Evolutionary conservation across 2,113 vertebrate species (phyloP).

Genomic region (Hassar affinis): DNA sequence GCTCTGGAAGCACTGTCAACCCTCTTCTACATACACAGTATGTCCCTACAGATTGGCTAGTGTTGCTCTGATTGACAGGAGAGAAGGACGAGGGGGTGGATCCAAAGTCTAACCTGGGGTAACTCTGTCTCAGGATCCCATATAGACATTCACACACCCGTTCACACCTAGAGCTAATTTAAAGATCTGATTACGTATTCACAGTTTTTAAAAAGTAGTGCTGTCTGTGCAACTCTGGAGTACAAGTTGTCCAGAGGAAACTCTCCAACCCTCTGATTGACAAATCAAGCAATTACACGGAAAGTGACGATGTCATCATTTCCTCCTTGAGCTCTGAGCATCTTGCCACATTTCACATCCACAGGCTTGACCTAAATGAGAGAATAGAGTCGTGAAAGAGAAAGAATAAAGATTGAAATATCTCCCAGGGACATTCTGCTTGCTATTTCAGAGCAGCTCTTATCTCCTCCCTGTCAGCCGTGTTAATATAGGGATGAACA

Average conservation of each 20-base stretch:
- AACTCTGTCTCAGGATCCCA: not conserved
- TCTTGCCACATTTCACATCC: slow-evolving; percentile 67
- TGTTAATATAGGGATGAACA: slow-evolving; percentile 86
- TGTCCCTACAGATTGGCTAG: not conserved
- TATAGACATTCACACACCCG: slow-evolving; percentile 13
- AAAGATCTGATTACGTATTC: not conserved
- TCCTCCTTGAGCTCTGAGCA: slow-evolving; percentile 59
- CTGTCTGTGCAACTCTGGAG: not conserved
- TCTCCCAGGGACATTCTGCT: slow-evolving; percentile 73
- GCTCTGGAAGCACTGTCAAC: not conserved
- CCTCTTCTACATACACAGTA: not conserved
- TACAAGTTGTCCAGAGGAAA: not conserved
- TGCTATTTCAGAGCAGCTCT: slow-evolving; percentile 75
- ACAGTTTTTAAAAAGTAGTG: not conserved
- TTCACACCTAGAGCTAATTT: not conserved
- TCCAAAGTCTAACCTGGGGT: not conserved
- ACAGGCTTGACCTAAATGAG: slow-evolving; percentile 59
- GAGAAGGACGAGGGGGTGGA: not conserved
- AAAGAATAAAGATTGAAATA: slow-evolving; percentile 69
- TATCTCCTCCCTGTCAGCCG: slow-evolving; percentile 81
- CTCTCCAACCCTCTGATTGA: slow-evolving; percentile 53
- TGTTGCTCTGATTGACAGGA: not conserved
- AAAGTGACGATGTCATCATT: slow-evolving; percentile 75
- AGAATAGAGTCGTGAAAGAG: slow-evolving; percentile 55
- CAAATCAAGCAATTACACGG: slow-evolving; percentile 72